A percentile compares a stretch with the other conserved stretches of the same genome.
phyloP scores from a whole-genome alignment of 2,888 invertebrate genomes.

The Orchestes rusci region DNA sequence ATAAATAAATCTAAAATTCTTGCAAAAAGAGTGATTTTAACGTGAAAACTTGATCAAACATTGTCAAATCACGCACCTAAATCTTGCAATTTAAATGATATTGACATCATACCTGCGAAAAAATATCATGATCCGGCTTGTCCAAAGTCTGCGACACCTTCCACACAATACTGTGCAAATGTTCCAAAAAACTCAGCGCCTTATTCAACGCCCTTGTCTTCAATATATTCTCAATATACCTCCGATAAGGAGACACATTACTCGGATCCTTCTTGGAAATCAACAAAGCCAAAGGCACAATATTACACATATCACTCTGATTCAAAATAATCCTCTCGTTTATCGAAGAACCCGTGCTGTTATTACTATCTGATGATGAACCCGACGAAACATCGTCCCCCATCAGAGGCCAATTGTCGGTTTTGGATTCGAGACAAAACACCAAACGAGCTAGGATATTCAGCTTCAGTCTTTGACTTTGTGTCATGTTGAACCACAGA shows the following conservation, averaged over 20 bases:
- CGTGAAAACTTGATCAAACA: too few relatives aligned
- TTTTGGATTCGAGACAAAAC: constrained; percentile 40
- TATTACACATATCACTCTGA: constrained; percentile 43
- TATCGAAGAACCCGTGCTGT: constrained; percentile 39
- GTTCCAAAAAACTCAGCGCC: constrained; percentile 71
- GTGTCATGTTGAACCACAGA: constrained; percentile 86
- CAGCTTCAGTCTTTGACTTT: constrained; percentile 75
- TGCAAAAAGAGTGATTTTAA: too few relatives aligned
- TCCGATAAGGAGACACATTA: constrained; percentile 47
- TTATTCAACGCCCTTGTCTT: constrained; percentile 82
- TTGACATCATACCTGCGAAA: constrained; percentile 27
- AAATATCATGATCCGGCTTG: constrained; percentile 44
- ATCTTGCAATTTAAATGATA: too few relatives aligned
- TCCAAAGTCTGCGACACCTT: constrained; percentile 66
- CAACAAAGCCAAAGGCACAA: constrained; percentile 43
- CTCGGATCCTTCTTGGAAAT: constrained; percentile 28
- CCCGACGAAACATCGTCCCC: constrained; percentile 31
- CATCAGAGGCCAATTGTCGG: constrained; percentile 33
- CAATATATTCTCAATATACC: constrained; percentile 79
- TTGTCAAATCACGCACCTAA: too few relatives aligned
- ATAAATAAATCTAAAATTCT: too few relatives aligned
- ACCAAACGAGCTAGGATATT: constrained; percentile 64
- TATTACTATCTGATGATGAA: constrained; percentile 47
- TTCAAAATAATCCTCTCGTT: constrained; percentile 27
- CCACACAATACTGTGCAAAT: constrained; percentile 60